These are phyloP conservation scores for Loriculus beryllinus DNA, from an alignment of 2,797 vertebrate genomes.

Conservation along the genomic window DNA sequence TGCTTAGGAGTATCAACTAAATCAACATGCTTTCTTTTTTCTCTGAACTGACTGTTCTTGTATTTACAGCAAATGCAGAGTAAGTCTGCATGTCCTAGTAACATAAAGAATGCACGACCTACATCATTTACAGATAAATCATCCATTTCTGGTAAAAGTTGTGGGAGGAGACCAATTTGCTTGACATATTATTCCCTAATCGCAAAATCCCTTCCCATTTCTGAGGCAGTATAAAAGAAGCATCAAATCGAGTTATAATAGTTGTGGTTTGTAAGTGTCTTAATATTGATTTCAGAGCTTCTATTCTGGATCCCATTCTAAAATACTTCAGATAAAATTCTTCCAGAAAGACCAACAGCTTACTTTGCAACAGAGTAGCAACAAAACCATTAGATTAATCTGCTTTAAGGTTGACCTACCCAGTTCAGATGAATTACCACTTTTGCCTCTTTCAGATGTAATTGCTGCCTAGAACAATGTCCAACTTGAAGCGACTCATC, in stretches of 20 bases:
- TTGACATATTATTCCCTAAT: neutral
- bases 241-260: constrained; percentile 36
- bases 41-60: neutral
- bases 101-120: neutral
- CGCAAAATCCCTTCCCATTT: constrained; percentile 32
- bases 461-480: neutral
- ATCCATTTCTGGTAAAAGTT: constrained; percentile 51
- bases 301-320: constrained; percentile 5
- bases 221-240: constrained; percentile 25
- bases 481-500: neutral
- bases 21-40: neutral
- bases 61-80: neutral
- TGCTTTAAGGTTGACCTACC: neutral
- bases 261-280: constrained; percentile 45
- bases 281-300: constrained; percentile 46
- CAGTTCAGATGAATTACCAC: neutral
- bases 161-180: neutral
- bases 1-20: neutral
- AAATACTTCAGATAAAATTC: constrained; percentile 19
- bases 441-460: neutral
- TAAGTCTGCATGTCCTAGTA: neutral
- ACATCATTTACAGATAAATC: neutral
- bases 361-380: neutral
- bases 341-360: constrained; percentile 11
- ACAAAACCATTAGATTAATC: constrained; percentile 1